Percentiles rank a stretch among this genome's conserved stretches.
Conservation (phyloP, 2,797 vertebrate species). For the Petrocephalus sullivani region DNA sequence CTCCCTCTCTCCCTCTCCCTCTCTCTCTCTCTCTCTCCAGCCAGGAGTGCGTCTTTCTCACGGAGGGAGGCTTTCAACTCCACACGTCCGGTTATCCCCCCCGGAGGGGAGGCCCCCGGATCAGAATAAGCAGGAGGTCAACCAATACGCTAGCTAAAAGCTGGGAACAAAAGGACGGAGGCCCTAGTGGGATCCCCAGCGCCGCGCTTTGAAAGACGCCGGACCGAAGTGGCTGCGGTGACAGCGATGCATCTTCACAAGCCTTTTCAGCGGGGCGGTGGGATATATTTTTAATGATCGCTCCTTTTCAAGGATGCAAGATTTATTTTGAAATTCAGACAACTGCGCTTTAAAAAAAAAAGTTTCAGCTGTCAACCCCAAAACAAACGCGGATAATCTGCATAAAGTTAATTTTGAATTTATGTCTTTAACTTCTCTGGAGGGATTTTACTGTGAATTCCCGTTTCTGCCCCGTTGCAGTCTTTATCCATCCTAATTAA, state of each 20-base stretch:
- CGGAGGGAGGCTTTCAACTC: neutral
- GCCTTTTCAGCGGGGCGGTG: neutral
- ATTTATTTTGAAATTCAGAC: conserved; percentile 16
- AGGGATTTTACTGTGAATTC: conserved; percentile 11
- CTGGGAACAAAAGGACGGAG: neutral
- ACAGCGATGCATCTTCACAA: neutral
- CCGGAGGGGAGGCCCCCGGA: neutral
- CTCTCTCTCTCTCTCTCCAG: neutral
- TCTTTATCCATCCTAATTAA: conserved; percentile 22
- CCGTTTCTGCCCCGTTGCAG: conserved; percentile 18
- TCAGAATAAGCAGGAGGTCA: neutral
- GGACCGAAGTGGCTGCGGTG: neutral
- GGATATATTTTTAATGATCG: conserved; percentile 1
- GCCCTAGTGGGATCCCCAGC: neutral
- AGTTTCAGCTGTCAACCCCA: conserved; percentile 6
- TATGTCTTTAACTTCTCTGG: conserved; percentile 13
- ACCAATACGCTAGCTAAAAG: neutral
- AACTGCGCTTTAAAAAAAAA: neutral
- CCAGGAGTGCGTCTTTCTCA: neutral
- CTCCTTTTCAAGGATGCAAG: neutral
- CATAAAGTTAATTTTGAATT: conserved; percentile 19
- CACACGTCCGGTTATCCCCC: neutral
- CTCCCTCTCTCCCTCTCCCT: neutral
- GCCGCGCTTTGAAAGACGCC: neutral
- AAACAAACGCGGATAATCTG: conserved; percentile 17